Conservation (phyloP, 2,797 vertebrate genomes). For the Lycodopsis pacificus region DNA sequence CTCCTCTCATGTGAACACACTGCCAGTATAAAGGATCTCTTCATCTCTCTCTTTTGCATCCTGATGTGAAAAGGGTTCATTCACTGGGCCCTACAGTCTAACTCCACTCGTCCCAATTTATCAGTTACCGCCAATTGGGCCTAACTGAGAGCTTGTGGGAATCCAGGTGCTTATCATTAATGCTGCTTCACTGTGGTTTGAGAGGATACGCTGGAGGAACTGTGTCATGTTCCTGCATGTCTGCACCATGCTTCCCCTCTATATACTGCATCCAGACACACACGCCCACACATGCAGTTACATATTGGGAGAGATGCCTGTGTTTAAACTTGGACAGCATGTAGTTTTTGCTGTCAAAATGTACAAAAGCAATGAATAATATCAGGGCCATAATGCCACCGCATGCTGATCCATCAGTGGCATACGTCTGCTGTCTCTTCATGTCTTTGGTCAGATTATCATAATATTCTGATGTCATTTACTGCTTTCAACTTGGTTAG, state of each 20-base stretch:
- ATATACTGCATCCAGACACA: constrained; percentile 57
- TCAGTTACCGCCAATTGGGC: constrained; percentile 80
- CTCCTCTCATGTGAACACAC: constrained; percentile 80
- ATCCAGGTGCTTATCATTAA: constrained; percentile 86
- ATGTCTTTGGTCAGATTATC: constrained; percentile 55
- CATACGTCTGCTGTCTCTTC: constrained; percentile 21
- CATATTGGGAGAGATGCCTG: constrained; percentile 48
- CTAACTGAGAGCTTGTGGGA: constrained; percentile 81
- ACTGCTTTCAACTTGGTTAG: constrained; percentile 49
- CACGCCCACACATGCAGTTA: constrained; percentile 64
- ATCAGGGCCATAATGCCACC: constrained; percentile 19
- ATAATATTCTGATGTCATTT: constrained; percentile 63
- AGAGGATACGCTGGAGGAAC: constrained; percentile 71
- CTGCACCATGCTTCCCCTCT: constrained; percentile 49
- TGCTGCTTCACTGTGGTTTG: constrained; percentile 75
- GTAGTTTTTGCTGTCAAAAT: constrained; percentile 45
- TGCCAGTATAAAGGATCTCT: constrained; percentile 79
- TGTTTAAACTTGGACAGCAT: constrained; percentile 44
- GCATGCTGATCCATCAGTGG: constrained; percentile 18
- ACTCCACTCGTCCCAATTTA: constrained; percentile 78
- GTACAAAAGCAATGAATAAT: constrained; percentile 39
- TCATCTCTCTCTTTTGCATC: constrained; percentile 72
- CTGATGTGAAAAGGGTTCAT: constrained; percentile 80
- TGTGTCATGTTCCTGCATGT: constrained; percentile 76
- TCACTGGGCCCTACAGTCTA: constrained; percentile 68